phyloP scores from a whole-genome alignment of 2,797 vertebrate genomes.

The Rhynchonycteris naso region DNA sequence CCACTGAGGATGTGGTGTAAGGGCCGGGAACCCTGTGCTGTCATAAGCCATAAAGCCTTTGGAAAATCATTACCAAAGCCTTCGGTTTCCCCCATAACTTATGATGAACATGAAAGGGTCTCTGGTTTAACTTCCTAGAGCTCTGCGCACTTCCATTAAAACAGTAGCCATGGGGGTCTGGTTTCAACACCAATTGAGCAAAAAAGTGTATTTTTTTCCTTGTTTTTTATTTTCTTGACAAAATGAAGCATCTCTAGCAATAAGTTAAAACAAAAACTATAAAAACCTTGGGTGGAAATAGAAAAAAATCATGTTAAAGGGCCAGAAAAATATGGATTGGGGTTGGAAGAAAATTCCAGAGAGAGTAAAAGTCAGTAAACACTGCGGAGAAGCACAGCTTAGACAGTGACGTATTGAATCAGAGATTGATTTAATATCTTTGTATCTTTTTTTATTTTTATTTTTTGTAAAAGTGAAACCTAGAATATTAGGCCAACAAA shows the following conservation, averaged over 20 bases:
- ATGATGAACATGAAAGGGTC: neutral
- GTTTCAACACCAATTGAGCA: neutral
- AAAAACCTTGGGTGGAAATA: neutral
- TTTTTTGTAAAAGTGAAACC: neutral
- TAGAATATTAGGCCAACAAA: neutral
- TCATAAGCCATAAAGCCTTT: neutral
- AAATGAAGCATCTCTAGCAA: slow-evolving; percentile 11
- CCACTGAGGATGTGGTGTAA: neutral
- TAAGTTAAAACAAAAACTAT: neutral
- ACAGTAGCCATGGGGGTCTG: neutral
- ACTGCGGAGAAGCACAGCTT: neutral
- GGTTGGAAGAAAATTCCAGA: neutral
- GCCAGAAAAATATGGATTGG: neutral
- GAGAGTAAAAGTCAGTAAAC: neutral
- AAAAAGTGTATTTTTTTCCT: neutral
- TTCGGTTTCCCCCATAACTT: neutral
- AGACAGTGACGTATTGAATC: neutral
- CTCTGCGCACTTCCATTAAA: neutral
- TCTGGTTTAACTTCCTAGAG: neutral
- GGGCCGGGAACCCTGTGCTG: neutral
- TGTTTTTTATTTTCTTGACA: neutral
- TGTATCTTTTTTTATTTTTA: neutral
- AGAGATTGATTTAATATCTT: neutral
- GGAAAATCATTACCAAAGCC: neutral
- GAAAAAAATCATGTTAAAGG: slow-evolving; percentile 12